Base-by-base conservation (phyloP, 1,140 invertebrate genomes). In the Drosophila elegans region DNA sequence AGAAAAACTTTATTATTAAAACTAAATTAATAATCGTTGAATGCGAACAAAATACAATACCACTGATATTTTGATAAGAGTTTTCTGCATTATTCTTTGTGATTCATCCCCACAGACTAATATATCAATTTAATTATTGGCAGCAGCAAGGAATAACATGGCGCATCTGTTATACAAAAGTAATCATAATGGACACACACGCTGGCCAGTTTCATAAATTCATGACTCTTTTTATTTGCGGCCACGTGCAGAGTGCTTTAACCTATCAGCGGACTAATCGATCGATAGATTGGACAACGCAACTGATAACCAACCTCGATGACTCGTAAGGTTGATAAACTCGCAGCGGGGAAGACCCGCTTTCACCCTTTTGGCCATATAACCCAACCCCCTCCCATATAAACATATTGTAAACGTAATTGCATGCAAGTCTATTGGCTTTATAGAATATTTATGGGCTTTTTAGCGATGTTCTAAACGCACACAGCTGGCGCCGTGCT, bases 61-160 rank as follows among this genome's bases (percentile, higher is more conserved):
- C 9, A 36, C 11, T 32, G n/a, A 42, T 27, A 60, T 73, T 39
- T 38, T 13, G 12, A 54, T 55, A 38, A 10, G 7, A 10, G 11
- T 32, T 46, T 21, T 55, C 2, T 9, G 21, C 38, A 6, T 12
- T 25, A 32, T 41, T 34, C 13, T 4, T 36, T n/a, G 29, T 7
- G 16, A 2, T 32, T 12, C n/a, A 3, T 62, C 56, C 83, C 55
- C 34, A 13, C 16, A 66, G 82, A 74, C 75, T 77, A 79, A 88
- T 88, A 63, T 84, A 88, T 88, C 84, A 88, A 66, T 88, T 79
- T 71, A 89, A 88, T 86, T 67, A 85, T 80, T 66, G 73, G 49
- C 60, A 48, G 53, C 54, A 71, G 76, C 53, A 62, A 77, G 49
- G 27, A 36, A 27, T 36, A 49, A 34, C 49, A 68, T 53, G 63